Conservation (phyloP, 2,797 vertebrate species). For the Oreochromis grahami region DNA sequence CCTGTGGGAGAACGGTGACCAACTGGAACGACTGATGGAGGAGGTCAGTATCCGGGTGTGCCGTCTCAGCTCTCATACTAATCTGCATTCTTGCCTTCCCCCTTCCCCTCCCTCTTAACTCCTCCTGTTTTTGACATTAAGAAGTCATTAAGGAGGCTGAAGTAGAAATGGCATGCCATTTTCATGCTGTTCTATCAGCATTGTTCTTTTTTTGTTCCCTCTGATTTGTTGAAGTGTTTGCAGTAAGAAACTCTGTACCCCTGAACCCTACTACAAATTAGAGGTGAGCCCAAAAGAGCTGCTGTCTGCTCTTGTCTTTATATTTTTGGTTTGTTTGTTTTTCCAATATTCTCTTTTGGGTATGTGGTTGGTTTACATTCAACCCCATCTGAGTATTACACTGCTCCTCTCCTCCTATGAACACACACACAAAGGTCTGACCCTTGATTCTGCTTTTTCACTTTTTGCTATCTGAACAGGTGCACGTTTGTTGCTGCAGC, state of each 20-base stretch:
- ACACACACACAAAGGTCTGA: slow-evolving; percentile 54
- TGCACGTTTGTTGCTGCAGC: slow-evolving; percentile 66
- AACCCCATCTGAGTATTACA: slow-evolving; percentile 54
- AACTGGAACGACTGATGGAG: slow-evolving; percentile 93
- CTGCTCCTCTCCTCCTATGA: slow-evolving; percentile 61
- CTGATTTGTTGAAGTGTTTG: slow-evolving; percentile 76
- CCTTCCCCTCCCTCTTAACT: slow-evolving; percentile 21
- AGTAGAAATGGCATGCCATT: slow-evolving; percentile 61
- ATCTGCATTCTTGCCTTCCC: slow-evolving; percentile 17
- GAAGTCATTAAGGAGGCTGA: slow-evolving; percentile 57
- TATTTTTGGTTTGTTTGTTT: slow-evolving; percentile 36
- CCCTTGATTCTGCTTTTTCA: slow-evolving; percentile 70
- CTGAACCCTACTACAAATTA: slow-evolving; percentile 73
- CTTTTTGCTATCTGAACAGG: slow-evolving; percentile 82
- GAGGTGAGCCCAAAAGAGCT: slow-evolving; percentile 73
- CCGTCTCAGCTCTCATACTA: not conserved
- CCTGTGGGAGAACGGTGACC: slow-evolving; percentile 96
- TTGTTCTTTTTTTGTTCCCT: slow-evolving; percentile 63
- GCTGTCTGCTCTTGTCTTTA: slow-evolving; percentile 58
- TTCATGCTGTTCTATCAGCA: slow-evolving; percentile 69
- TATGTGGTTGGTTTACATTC: slow-evolving; percentile 63
- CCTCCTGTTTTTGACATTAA: slow-evolving; percentile 65
- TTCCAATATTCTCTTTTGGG: slow-evolving; percentile 44
- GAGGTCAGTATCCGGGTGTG: slow-evolving; percentile 87
- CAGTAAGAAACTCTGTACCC: slow-evolving; percentile 73